Conservation (phyloP, 2,888 invertebrate genomes). For the Orchesellides sinensis region DNA sequence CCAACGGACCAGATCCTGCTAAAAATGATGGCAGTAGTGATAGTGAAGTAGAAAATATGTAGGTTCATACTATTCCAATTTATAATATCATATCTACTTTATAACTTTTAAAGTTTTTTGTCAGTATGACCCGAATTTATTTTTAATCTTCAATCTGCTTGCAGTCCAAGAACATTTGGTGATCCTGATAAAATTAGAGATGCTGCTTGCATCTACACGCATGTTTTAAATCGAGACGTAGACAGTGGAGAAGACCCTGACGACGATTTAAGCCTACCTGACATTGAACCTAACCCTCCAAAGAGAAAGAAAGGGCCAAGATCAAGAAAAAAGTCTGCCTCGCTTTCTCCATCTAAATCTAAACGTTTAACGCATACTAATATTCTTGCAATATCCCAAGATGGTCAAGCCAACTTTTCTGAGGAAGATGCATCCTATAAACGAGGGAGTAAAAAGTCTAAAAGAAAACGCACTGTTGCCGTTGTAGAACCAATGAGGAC, state of each 20-base stretch:
- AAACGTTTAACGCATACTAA: slow-evolving; percentile 55
- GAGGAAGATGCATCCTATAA: slow-evolving; percentile 37
- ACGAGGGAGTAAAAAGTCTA: slow-evolving; percentile 12
- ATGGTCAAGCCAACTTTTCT: slow-evolving; percentile 40
- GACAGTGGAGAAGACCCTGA: slow-evolving; percentile 60
- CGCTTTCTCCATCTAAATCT: slow-evolving; percentile 44
- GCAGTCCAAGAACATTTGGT: slow-evolving; percentile 50
- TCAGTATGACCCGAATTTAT: neutral
- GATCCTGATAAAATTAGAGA: slow-evolving; percentile 52
- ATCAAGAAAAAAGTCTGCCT: slow-evolving; percentile 43
- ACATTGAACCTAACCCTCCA: slow-evolving; percentile 62
- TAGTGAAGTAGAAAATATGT: slow-evolving; percentile 55
- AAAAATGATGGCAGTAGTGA: slow-evolving; percentile 30
- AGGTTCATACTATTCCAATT: slow-evolving; percentile 1
- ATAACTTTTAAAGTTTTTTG: neutral
- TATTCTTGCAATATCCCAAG: slow-evolving; percentile 43
- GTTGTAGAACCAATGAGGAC: slow-evolving; percentile 63
- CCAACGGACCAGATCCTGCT: neutral
- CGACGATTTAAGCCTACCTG: slow-evolving; percentile 65
- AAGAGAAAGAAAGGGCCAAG: slow-evolving; percentile 37
- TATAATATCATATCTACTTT: neutral
- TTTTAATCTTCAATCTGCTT: neutral
- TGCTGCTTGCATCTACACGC: slow-evolving; percentile 28
- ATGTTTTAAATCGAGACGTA: slow-evolving; percentile 32
- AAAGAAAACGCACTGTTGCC: slow-evolving; percentile 55